Conservation (phyloP, 2,113 vertebrate species). For the Stercorarius parasiticus region DNA sequence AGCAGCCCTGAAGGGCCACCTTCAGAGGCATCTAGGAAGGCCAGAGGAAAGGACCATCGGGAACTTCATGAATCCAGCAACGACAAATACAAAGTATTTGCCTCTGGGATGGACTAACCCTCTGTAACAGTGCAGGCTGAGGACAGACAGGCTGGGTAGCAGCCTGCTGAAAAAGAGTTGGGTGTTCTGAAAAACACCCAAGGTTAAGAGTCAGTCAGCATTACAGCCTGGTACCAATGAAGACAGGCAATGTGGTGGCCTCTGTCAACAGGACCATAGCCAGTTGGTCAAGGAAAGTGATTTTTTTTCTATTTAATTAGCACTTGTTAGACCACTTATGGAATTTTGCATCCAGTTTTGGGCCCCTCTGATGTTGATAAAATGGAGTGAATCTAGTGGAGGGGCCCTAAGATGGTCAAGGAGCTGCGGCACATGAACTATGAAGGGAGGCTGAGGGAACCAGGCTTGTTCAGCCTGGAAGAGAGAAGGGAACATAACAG, state of each 20-base stretch:
- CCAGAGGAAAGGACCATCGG: neutral
- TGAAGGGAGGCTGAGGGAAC: neutral
- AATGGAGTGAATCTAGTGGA: neutral
- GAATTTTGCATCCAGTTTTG: neutral
- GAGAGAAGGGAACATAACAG: neutral
- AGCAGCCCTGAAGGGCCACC: neutral
- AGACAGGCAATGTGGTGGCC: neutral
- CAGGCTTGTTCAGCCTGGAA: neutral
- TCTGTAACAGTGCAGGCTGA: neutral
- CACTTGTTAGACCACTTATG: neutral
- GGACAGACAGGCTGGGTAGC: neutral
- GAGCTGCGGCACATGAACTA: neutral
- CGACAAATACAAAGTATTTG: neutral
- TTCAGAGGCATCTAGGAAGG: neutral
- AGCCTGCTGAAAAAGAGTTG: neutral
- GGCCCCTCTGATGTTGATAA: neutral
- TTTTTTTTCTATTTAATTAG: neutral
- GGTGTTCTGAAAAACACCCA: neutral
- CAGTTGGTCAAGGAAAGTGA: neutral
- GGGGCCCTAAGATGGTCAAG: neutral
- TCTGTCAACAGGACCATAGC: neutral
- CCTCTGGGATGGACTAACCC: neutral
- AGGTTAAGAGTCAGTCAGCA: neutral
- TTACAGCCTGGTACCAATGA: neutral
- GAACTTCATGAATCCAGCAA: neutral